Conservation (phyloP, 2,888 invertebrate species). For the Drosophila ustulata region DNA sequence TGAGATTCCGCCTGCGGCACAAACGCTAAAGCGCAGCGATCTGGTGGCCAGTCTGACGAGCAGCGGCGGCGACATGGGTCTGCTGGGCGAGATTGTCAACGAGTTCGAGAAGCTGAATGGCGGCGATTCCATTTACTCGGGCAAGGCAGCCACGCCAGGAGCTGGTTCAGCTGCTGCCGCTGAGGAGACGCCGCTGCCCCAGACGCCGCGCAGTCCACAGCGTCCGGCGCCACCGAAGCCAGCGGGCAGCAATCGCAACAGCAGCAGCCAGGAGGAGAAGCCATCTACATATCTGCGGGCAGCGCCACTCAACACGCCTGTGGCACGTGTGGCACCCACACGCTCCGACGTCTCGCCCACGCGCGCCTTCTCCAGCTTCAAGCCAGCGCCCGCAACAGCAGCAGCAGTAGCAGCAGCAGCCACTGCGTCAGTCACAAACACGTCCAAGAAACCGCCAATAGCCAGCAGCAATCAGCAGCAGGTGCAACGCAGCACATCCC, state of each 20-base stretch:
- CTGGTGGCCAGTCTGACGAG: constrained; percentile 83
- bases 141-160: constrained; percentile 86
- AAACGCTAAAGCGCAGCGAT: constrained; percentile 81
- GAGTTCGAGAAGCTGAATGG: constrained; percentile 95
- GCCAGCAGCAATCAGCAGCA: constrained; percentile 35
- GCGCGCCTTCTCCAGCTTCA: constrained; percentile 83
- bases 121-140: constrained; percentile 94
- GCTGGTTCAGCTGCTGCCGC: not conserved
- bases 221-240: constrained; percentile 86
- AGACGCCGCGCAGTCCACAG: constrained; percentile 86
- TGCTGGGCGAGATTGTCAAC: constrained; percentile 93
- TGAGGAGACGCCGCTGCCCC: constrained; percentile 59
- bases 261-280: constrained; percentile 76
- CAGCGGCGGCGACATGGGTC: constrained; percentile 87
- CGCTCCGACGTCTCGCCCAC: constrained; percentile 82
- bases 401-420: not conserved
- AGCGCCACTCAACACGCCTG: constrained; percentile 89
- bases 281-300: constrained; percentile 88
- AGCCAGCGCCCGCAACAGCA: constrained; percentile 66
- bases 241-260: constrained; percentile 77
- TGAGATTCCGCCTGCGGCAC: constrained; percentile 88
- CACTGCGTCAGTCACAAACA: constrained; percentile 17
- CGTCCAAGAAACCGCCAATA: constrained; percentile 5
- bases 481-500: constrained; percentile 33
- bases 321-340: constrained; percentile 84